Evolutionary conservation across 2,888 invertebrate species (phyloP).

Genomic region (Heptascelio sp.): DNA sequence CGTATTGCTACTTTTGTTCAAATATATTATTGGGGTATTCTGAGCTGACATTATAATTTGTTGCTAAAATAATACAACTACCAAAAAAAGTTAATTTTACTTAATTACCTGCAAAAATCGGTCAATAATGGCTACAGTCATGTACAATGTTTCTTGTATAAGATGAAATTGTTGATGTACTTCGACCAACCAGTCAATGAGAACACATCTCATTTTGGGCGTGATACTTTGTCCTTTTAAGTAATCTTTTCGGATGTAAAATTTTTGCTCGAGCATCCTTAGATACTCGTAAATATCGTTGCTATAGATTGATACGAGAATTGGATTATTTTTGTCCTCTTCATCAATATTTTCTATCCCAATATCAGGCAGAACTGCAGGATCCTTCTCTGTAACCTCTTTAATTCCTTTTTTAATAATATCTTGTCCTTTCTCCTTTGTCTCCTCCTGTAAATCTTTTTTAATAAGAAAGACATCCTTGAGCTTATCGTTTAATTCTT

Average conservation of each 20-base stretch:
- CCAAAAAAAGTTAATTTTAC: no score
- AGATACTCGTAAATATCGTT: slow-evolving; percentile 97
- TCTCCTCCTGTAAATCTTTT: slow-evolving; percentile 36
- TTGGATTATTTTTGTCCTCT: slow-evolving; percentile 91
- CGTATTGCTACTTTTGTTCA: no score
- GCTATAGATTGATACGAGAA: slow-evolving; percentile 95
- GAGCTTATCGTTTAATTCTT: slow-evolving; percentile 48
- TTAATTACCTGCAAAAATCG: slow-evolving; percentile 94
- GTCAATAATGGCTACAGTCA: slow-evolving; percentile 96
- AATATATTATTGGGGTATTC: no score
- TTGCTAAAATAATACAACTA: no score
- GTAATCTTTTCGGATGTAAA: slow-evolving; percentile 88
- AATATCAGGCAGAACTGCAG: slow-evolving; percentile 62
- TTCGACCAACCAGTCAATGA: slow-evolving; percentile 98
- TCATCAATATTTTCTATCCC: slow-evolving; percentile 91
- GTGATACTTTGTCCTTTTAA: slow-evolving; percentile 91
- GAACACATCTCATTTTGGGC: slow-evolving; percentile 95
- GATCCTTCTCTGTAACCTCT: no score
- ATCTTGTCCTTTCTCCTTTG: slow-evolving; percentile 46
- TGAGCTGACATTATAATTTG: no score
- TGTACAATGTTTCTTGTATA: slow-evolving; percentile 95
- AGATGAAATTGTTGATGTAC: slow-evolving; percentile 96
- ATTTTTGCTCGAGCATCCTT: slow-evolving; percentile 90
- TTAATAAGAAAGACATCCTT: slow-evolving; percentile 51
- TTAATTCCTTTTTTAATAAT: no score